phyloP scores from a whole-genome alignment of 2,888 invertebrate species.

The Xestia sexstrigata region DNA sequence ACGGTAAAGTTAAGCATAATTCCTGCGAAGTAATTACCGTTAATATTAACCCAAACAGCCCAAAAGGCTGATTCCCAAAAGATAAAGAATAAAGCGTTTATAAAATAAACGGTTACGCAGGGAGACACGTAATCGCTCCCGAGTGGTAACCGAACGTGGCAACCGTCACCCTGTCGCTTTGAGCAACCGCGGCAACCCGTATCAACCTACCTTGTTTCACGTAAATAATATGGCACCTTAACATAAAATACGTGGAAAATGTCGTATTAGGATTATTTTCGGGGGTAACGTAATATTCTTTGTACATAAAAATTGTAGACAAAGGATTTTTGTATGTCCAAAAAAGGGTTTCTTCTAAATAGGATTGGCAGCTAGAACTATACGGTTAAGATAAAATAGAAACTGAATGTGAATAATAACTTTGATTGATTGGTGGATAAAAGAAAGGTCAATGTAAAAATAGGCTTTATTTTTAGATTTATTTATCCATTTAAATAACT shows the following conservation, averaged over 20 bases:
- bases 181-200: slow-evolving; percentile 58
- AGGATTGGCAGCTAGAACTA: background rate
- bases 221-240: slow-evolving; percentile 50
- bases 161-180: slow-evolving; percentile 63
- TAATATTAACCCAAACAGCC: slow-evolving; percentile 43
- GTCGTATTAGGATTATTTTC: slow-evolving; percentile 31
- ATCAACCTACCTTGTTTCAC: slow-evolving; percentile 59
- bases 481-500: background rate
- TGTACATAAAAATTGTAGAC: background rate
- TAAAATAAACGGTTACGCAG: slow-evolving; percentile 57
- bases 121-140: slow-evolving; percentile 57
- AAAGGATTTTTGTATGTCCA: slow-evolving; percentile 1
- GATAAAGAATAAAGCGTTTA: slow-evolving; percentile 57
- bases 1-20: slow-evolving; percentile 36
- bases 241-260: slow-evolving; percentile 30
- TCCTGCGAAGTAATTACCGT: slow-evolving; percentile 46
- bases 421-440: slow-evolving; percentile 12
- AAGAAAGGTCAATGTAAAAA: background rate
- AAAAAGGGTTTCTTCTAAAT: background rate
- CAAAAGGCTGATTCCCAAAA: slow-evolving; percentile 49
- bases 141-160: slow-evolving; percentile 52
- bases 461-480: background rate
- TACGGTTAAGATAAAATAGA: background rate
- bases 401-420: background rate
- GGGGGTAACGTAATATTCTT: slow-evolving; percentile 20